These are phyloP conservation scores for Periophthalmus modestus DNA, from an alignment of 2,113 vertebrate genomes.

Conservation along the genomic window DNA sequence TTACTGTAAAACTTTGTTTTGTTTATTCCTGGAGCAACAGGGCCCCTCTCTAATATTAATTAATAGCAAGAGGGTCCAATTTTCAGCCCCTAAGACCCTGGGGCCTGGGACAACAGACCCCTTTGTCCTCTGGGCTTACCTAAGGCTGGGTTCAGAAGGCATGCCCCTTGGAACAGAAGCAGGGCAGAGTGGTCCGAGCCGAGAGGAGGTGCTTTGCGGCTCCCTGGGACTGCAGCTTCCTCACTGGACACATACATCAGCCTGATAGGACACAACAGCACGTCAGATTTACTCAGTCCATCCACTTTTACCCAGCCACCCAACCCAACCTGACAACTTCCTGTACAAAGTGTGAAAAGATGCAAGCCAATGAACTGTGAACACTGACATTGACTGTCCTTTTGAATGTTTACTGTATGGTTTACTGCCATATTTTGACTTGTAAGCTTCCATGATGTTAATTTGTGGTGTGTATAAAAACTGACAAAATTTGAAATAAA, in stretches of 20 bases:
- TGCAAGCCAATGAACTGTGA: constrained; percentile 25
- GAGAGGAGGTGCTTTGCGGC: constrained; percentile 42
- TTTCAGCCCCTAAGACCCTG: no score
- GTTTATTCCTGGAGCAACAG: not conserved
- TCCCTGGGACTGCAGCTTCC: constrained; percentile 60
- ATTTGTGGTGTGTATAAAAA: no score
- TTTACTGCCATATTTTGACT: constrained; percentile 16
- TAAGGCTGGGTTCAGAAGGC: constrained; percentile 90
- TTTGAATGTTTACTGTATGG: not conserved
- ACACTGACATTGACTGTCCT: constrained; percentile 27
- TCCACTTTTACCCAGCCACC: constrained; percentile 27
- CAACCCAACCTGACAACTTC: constrained; percentile 33
- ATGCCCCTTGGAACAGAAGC: constrained; percentile 78
- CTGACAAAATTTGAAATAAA: not conserved
- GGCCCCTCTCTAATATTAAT: no score
- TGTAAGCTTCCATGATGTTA: not conserved
- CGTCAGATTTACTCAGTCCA: constrained; percentile 57
- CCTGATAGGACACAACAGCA: constrained; percentile 64
- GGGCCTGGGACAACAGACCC: no score
- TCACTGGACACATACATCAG: constrained; percentile 65
- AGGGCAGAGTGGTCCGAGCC: constrained; percentile 39
- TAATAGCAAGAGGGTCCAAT: no score
- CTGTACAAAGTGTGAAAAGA: constrained; percentile 52
- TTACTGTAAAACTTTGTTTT: not conserved
- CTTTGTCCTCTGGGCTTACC: constrained; percentile 67